phyloP scores from a whole-genome alignment of 2,113 vertebrate genomes.

The Tychaedon coryphoeus region DNA sequence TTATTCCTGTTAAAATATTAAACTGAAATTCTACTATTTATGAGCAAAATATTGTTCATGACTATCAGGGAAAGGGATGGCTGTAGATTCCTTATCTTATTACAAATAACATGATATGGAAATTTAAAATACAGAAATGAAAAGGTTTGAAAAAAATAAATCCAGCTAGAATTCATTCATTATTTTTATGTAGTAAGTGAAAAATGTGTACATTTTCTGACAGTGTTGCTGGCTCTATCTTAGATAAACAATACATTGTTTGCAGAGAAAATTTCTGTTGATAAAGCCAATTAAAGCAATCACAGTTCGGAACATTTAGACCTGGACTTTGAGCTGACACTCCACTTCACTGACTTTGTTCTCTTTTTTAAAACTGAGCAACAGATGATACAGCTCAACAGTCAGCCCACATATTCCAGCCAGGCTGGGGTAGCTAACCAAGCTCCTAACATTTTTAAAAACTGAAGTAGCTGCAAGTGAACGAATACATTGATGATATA shows the following conservation, averaged over 20 bases:
- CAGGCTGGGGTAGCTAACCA: not conserved
- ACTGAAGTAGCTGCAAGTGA: not conserved
- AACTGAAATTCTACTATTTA: not conserved
- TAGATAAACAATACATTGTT: not conserved
- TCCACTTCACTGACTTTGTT: not conserved
- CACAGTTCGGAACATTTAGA: not conserved
- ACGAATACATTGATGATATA: not conserved
- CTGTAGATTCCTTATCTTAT: not conserved
- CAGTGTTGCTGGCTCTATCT: not conserved
- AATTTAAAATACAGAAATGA: not conserved
- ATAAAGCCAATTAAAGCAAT: not conserved
- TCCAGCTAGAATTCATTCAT: not conserved
- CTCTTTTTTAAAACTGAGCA: slow-evolving; percentile 30
- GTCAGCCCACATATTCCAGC: not conserved
- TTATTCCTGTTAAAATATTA: not conserved
- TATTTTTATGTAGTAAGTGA: not conserved
- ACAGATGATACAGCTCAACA: not conserved
- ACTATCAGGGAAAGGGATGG: not conserved
- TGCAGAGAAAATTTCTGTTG: not conserved
- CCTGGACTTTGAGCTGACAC: not conserved
- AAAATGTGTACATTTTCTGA: not conserved
- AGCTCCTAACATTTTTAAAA: slow-evolving; percentile 28
- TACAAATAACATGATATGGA: not conserved
- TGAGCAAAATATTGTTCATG: not conserved
- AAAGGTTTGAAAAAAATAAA: not conserved